Evolutionary conservation across 2,797 vertebrate genomes (phyloP).

Genomic region (Anomalospiza imberbis): DNA sequence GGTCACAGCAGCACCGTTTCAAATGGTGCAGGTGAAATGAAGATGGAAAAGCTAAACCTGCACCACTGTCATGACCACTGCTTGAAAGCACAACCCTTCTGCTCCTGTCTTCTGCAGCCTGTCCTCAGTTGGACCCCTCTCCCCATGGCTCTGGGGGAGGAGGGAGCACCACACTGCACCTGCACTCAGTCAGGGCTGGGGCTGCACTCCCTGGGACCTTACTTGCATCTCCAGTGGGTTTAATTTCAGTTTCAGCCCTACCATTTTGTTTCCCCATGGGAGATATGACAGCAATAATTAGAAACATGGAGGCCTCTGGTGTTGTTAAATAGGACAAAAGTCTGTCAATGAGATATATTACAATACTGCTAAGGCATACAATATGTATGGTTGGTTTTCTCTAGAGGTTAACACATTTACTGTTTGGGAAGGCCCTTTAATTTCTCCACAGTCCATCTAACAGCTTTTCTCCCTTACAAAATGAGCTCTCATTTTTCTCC

Average conservation of each 20-base stretch:
- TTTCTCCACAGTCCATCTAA: neutral
- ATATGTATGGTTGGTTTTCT: neutral
- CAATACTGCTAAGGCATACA: neutral
- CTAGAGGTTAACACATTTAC: neutral
- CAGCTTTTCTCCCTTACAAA: neutral
- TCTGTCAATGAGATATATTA: neutral
- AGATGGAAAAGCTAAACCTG: neutral
- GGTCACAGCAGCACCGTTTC: neutral
- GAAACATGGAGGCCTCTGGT: neutral
- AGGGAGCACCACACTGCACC: accelerated
- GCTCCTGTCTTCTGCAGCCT: neutral
- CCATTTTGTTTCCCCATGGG: neutral
- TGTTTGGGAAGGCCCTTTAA: neutral
- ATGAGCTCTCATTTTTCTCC: neutral
- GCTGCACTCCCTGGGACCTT: neutral
- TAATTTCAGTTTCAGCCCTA: neutral
- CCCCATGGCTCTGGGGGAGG: accelerated
- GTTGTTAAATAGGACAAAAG: neutral
- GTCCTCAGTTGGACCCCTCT: accelerated
- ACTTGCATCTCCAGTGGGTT: neutral
- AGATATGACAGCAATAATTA: neutral
- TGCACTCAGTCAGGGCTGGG: accelerated
- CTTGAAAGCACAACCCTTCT: neutral
- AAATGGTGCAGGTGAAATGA: neutral
- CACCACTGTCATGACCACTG: neutral